A percentile compares a stretch with the other conserved stretches of the same genome.
These are phyloP conservation scores for Watsonalla binaria DNA, from an alignment of 2,888 invertebrate species.

Conservation along the genomic window DNA sequence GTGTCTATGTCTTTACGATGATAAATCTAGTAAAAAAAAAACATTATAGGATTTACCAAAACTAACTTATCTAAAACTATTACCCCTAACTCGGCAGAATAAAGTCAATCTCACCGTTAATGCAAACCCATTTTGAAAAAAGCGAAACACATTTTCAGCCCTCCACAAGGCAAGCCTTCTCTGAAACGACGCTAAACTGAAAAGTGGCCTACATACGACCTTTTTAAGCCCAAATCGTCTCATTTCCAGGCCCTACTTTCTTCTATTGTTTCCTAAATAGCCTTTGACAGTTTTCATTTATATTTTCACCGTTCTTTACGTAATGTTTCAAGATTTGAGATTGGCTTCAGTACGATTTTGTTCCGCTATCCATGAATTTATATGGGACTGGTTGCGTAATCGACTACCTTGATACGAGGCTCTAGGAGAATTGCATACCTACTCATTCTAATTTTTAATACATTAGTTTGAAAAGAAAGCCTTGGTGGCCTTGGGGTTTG, in stretches of 20 bases:
- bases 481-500: no score
- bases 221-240: slow-evolving; percentile 22
- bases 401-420: no score
- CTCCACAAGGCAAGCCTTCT: slow-evolving; percentile 9
- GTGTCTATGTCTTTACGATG: no score
- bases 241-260: slow-evolving; percentile 24
- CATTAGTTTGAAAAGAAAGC: no score
- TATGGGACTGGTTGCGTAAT: slow-evolving; percentile 19
- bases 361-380: slow-evolving; percentile 26
- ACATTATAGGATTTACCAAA: background rate
- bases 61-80: background rate
- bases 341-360: slow-evolving; percentile 20
- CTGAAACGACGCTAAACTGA: slow-evolving; percentile 14
- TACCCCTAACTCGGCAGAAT: background rate
- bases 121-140: background rate
- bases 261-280: slow-evolving; percentile 43
- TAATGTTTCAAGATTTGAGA: slow-evolving; percentile 28
- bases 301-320: slow-evolving; percentile 34
- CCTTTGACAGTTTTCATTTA: slow-evolving; percentile 38
- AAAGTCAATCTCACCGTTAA: background rate
- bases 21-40: background rate
- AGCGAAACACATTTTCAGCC: slow-evolving; percentile 6
- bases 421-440: no score
- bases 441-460: no score
- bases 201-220: slow-evolving; percentile 29